Conservation (phyloP, 2,113 vertebrate species). For the Collichthys lucidus region DNA sequence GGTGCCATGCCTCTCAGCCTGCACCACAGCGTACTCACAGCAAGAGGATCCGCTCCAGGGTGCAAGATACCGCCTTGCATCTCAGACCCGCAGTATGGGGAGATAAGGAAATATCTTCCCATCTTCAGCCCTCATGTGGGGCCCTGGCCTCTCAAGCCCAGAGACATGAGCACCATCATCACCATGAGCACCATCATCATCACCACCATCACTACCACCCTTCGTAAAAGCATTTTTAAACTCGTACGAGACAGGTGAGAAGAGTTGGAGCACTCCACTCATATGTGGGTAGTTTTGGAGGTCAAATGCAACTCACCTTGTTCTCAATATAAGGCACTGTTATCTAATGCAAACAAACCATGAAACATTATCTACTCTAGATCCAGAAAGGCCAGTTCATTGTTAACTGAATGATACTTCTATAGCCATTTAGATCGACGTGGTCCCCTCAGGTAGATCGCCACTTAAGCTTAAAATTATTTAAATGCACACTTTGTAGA, state of each 20-base stretch:
- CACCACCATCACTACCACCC: constrained; percentile 90
- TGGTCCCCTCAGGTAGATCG: constrained; percentile 5
- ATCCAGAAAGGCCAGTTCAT: neutral
- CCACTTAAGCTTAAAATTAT: neutral
- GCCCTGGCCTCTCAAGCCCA: constrained; percentile 83
- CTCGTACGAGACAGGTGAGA: constrained; percentile 15
- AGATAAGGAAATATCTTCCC: constrained; percentile 84
- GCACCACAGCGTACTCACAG: constrained; percentile 80
- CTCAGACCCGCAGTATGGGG: constrained; percentile 56
- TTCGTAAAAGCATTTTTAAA: constrained; percentile 55
- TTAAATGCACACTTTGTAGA: neutral
- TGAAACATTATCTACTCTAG: neutral
- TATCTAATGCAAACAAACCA: constrained; percentile 4
- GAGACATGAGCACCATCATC: constrained; percentile 94
- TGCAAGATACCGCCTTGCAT: constrained; percentile 69
- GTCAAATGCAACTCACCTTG: neutral
- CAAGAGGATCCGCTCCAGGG: constrained; percentile 76
- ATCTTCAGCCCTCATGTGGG: constrained; percentile 79
- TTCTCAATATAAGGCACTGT: neutral
- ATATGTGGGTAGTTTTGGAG: neutral
- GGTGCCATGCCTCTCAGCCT: constrained; percentile 76
- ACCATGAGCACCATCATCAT: constrained; percentile 94
- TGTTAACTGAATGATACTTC: neutral
- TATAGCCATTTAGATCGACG: neutral
- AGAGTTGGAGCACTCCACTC: neutral